Percentiles rank a stretch among this genome's conserved stretches.
These are phyloP conservation scores for Cantharis rufa DNA, from an alignment of 2,888 invertebrate genomes.

Conservation along the genomic window DNA sequence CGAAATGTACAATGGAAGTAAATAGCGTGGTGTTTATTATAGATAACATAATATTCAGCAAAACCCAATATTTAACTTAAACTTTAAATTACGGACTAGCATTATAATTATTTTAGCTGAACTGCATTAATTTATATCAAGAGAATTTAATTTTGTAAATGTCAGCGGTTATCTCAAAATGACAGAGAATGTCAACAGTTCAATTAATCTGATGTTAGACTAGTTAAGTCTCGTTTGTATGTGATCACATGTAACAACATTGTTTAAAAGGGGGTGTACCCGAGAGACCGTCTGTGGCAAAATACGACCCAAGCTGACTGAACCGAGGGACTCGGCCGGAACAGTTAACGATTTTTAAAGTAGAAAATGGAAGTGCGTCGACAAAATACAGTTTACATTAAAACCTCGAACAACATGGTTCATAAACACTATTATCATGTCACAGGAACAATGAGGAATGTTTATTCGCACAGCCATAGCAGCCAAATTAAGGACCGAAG, in stretches of 20 bases:
- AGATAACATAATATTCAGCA: background rate
- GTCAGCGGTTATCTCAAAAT: slow-evolving; percentile 7
- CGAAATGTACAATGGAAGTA: background rate
- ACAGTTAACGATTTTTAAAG: slow-evolving; percentile 24
- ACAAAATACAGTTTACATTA: slow-evolving; percentile 30
- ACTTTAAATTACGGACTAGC: background rate
- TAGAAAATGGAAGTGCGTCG: slow-evolving; percentile 21
- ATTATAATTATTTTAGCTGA: background rate
- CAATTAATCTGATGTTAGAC: slow-evolving; percentile 47
- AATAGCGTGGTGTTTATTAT: background rate
- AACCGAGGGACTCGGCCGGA: slow-evolving; percentile 14
- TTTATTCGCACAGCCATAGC: slow-evolving; percentile 27
- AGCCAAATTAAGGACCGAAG: slow-evolving; percentile 20
- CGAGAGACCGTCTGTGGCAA: slow-evolving; percentile 22
- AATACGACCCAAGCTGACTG: slow-evolving; percentile 6
- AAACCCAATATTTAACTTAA: background rate
- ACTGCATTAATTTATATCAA: background rate
- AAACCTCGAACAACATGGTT: slow-evolving; percentile 28
- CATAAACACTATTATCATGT: slow-evolving; percentile 26
- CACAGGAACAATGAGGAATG: slow-evolving; percentile 33
- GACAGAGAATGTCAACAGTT: slow-evolving; percentile 45
- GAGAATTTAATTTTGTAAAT: background rate
- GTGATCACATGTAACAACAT: slow-evolving; percentile 28
- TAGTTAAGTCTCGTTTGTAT: slow-evolving; percentile 36
- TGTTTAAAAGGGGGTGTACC: slow-evolving; percentile 31